These are phyloP conservation scores for Tetramorium bicarinatum DNA, from an alignment of 2,888 invertebrate genomes.

Conservation along the genomic window DNA sequence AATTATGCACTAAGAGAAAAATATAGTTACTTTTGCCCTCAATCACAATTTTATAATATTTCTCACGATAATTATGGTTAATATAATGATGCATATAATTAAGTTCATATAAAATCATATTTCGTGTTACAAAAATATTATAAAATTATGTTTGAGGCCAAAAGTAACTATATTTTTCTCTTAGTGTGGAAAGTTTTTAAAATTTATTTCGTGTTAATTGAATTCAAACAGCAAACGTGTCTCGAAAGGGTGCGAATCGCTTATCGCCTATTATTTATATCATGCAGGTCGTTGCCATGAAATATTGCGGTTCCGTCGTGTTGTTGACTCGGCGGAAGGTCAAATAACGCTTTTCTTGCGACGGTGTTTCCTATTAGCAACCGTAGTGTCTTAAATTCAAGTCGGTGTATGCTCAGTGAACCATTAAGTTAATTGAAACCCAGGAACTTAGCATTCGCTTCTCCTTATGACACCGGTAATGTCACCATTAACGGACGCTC, in stretches of 20 bases:
- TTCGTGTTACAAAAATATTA: no score
- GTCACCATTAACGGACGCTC: constrained; percentile 75
- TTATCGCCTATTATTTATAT: background rate
- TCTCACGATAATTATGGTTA: no score
- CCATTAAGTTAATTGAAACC: constrained; percentile 71
- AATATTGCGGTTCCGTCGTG: background rate
- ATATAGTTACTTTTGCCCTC: no score
- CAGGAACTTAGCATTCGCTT: constrained; percentile 60
- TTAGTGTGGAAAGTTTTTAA: no score
- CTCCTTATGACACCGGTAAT: constrained; percentile 67
- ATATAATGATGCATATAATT: no score
- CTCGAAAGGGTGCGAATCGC: background rate
- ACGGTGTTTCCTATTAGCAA: constrained; percentile 23
- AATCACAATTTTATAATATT: no score
- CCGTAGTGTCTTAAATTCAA: constrained; percentile 45
- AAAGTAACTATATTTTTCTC: no score
- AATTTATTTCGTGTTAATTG: background rate
- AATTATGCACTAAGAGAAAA: no score
- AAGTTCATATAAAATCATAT: no score
- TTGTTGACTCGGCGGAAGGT: constrained; percentile 19
- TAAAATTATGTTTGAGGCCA: no score
- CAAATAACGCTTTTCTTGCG: background rate
- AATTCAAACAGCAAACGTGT: background rate
- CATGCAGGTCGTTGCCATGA: background rate
- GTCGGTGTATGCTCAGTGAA: constrained; percentile 40